Percentiles rank a stretch among this genome's conserved stretches.
These are phyloP conservation scores for Botrylloides violaceus DNA, from an alignment of 23 tunicate species.

Conservation along the genomic window DNA sequence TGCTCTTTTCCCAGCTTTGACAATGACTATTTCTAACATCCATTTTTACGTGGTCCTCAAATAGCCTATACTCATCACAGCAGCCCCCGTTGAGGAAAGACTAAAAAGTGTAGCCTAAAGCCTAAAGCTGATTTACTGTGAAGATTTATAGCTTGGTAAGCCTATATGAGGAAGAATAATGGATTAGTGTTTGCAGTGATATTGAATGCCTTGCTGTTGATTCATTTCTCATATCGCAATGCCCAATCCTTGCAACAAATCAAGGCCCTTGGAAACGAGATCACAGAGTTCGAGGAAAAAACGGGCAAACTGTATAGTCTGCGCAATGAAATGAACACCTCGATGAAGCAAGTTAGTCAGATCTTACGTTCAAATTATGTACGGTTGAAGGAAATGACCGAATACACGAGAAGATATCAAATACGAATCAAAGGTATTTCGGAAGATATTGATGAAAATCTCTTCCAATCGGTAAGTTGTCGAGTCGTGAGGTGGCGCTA, in stretches of 20 bases:
- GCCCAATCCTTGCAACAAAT: not conserved
- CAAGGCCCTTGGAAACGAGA: not conserved
- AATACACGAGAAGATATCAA: constrained; percentile 29
- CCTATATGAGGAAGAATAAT: not conserved
- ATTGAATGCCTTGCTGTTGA: not conserved
- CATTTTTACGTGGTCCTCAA: too few species aligned
- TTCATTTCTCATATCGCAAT: not conserved
- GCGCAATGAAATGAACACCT: not conserved
- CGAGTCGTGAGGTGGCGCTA: too few species aligned
- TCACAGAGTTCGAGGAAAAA: not conserved
- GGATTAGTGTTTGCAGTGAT: not conserved
- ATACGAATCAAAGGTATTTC: constrained; percentile 57
- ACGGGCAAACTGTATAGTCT: not conserved
- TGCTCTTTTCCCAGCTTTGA: too few species aligned
- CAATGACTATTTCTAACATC: too few species aligned
- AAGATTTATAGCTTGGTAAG: too few species aligned
- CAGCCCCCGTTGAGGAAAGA: too few species aligned
- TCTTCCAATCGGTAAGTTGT: constrained; percentile 39
- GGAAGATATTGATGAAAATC: constrained; percentile 43
- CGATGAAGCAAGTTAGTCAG: not conserved
- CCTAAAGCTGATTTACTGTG: too few species aligned
- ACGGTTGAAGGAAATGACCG: constrained; percentile 28
- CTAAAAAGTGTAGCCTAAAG: too few species aligned
- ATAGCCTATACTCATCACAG: too few species aligned
- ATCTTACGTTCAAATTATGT: constrained; percentile 5